These are phyloP conservation scores for Macrophya annulata DNA, from an alignment of 2,888 invertebrate species.

Conservation along the genomic window DNA sequence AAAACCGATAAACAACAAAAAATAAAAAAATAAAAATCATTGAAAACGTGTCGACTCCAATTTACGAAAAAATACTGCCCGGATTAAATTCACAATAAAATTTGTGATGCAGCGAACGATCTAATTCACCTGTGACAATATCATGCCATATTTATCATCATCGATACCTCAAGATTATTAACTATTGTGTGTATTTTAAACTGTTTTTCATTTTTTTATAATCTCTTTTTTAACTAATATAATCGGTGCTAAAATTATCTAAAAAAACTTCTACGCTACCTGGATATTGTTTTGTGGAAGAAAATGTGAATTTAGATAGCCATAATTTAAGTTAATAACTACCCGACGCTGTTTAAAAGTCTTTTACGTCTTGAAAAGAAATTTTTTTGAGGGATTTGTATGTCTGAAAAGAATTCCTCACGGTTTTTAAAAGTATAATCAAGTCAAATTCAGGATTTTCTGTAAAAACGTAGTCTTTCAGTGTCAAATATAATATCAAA, in stretches of 20 bases:
- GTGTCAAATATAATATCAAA: too few species aligned
- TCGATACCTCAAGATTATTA: background rate
- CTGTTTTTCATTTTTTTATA: background rate
- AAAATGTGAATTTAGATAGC: background rate
- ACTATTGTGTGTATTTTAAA: constrained; percentile 11
- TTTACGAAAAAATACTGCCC: too few species aligned
- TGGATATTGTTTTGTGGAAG: constrained; percentile 1
- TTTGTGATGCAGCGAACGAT: background rate
- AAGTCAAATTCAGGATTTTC: too few species aligned
- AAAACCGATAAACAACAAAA: too few species aligned
- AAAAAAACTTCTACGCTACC: background rate
- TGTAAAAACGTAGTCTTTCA: too few species aligned
- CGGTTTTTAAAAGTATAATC: too few species aligned
- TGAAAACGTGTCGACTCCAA: too few species aligned
- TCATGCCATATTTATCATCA: background rate
- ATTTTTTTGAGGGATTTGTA: too few species aligned
- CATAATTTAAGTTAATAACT: background rate
- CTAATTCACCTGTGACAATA: background rate
- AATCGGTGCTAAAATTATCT: background rate
- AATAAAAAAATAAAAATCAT: too few species aligned
- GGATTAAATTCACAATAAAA: too few species aligned
- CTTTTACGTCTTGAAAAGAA: background rate
- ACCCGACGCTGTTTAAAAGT: too few species aligned
- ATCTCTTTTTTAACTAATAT: constrained; percentile 4
- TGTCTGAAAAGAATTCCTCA: too few species aligned